Conservation (phyloP, 2,797 vertebrate genomes). For the Urophycis tenuis region DNA sequence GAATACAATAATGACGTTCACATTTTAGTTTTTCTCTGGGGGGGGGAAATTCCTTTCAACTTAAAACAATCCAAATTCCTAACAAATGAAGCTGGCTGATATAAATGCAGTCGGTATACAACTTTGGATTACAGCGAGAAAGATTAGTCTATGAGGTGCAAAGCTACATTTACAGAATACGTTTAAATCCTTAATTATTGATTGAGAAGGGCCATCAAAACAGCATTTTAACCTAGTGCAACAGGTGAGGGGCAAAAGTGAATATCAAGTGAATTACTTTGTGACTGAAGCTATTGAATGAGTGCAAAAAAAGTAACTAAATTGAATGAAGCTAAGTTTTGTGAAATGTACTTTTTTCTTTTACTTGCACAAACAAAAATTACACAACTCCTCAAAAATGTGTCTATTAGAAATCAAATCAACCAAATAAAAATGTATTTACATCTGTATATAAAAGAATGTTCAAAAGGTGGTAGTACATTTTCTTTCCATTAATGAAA, state of each 20-base stretch:
- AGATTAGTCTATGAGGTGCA: neutral
- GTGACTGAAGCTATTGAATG: constrained; percentile 12
- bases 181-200: constrained; percentile 17
- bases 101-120: constrained; percentile 41
- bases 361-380: constrained; percentile 59
- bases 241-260: constrained; percentile 5
- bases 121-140: constrained; percentile 7
- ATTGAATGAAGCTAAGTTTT: constrained; percentile 1
- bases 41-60: constrained; percentile 17
- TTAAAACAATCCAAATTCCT: constrained; percentile 18
- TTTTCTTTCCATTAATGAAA: constrained; percentile 48
- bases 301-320: constrained; percentile 15
- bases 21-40: constrained; percentile 41
- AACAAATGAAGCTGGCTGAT: constrained; percentile 24
- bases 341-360: constrained; percentile 33
- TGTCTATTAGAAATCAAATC: constrained; percentile 47
- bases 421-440: constrained; percentile 57
- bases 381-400: constrained; percentile 60
- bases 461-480: constrained; percentile 45
- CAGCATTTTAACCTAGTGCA: constrained; percentile 10
- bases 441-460: constrained; percentile 61
- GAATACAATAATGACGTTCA: constrained; percentile 46
- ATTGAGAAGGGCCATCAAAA: neutral
- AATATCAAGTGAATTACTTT: constrained; percentile 6
- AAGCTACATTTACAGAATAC: constrained; percentile 20